Conservation (phyloP, 2,113 vertebrate genomes). For the Eleginops maclovinus region DNA sequence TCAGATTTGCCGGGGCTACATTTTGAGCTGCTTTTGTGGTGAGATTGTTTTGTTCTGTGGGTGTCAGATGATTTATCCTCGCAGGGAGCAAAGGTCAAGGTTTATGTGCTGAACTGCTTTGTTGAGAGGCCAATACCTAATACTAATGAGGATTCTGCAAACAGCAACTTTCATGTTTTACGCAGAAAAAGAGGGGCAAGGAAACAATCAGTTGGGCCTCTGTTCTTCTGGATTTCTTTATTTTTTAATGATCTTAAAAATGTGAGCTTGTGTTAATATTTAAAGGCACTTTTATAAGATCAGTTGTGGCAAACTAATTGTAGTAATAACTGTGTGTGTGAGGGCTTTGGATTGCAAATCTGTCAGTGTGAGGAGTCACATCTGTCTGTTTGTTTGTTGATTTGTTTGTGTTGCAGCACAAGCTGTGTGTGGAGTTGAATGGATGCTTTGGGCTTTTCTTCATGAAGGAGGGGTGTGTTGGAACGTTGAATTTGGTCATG, state of each 20-base stretch:
- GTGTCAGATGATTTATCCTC: conserved; percentile 80
- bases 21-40: conserved; percentile 43
- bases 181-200: conserved; percentile 54
- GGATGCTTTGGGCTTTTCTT: conserved; percentile 71
- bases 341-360: conserved; percentile 33
- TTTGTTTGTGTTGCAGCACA: conserved; percentile 72
- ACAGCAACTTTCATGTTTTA: conserved; percentile 56
- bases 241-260: background rate
- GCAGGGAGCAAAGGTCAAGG: conserved; percentile 88
- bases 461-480: conserved; percentile 78
- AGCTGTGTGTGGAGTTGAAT: conserved; percentile 60
- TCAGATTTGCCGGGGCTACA: background rate
- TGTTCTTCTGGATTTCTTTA: background rate
- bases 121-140: conserved; percentile 75
- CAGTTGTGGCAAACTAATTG: conserved; percentile 19
- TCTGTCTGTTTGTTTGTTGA: conserved; percentile 75
- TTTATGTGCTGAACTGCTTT: conserved; percentile 85
- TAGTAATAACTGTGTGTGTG: conserved; percentile 13
- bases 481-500: conserved; percentile 84
- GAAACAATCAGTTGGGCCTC: background rate
- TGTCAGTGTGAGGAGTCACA: conserved; percentile 49
- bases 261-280: conserved; percentile 5
- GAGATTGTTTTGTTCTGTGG: conserved; percentile 43
- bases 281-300: conserved; percentile 3
- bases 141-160: conserved; percentile 82